Percentiles rank a stretch among this genome's conserved stretches.
phyloP scores from a whole-genome alignment of 2,797 vertebrate species.

The Poecile montanus region DNA sequence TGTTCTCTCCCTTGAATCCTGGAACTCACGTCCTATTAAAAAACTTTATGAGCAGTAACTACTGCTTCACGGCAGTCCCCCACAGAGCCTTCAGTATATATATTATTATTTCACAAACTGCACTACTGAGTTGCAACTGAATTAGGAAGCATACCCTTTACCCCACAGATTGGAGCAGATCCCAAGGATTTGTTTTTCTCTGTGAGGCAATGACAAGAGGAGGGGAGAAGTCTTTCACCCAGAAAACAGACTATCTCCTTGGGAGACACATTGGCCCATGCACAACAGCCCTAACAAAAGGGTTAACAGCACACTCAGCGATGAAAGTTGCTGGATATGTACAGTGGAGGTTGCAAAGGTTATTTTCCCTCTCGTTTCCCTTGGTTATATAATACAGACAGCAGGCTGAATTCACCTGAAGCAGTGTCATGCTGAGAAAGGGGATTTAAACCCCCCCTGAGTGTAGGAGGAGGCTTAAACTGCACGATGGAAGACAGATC shows the following conservation, averaged over 20 bases:
- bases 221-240: slow-evolving; percentile 45
- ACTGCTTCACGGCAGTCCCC: slow-evolving; percentile 47
- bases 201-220: slow-evolving; percentile 36
- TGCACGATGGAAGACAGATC: not conserved
- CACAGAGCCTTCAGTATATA: slow-evolving; percentile 56
- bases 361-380: not conserved
- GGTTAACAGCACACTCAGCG: not conserved
- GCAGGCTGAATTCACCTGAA: slow-evolving; percentile 6
- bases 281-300: not conserved
- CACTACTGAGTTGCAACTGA: slow-evolving; percentile 62
- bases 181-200: slow-evolving; percentile 52
- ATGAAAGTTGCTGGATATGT: slow-evolving; percentile 24
- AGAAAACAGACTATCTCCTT: slow-evolving; percentile 27
- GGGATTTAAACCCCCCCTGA: slow-evolving; percentile 5
- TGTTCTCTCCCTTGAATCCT: slow-evolving; percentile 63
- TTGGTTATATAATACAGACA: not conserved
- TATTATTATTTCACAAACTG: slow-evolving; percentile 71
- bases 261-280: not conserved
- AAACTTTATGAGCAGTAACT: slow-evolving; percentile 72
- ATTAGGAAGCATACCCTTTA: slow-evolving; percentile 66
- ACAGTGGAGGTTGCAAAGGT: not conserved
- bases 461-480: not conserved
- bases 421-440: not conserved
- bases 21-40: slow-evolving; percentile 40
- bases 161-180: slow-evolving; percentile 41